These are phyloP conservation scores for Sterna hirundo DNA, from an alignment of 2,113 vertebrate genomes.

Conservation along the genomic window DNA sequence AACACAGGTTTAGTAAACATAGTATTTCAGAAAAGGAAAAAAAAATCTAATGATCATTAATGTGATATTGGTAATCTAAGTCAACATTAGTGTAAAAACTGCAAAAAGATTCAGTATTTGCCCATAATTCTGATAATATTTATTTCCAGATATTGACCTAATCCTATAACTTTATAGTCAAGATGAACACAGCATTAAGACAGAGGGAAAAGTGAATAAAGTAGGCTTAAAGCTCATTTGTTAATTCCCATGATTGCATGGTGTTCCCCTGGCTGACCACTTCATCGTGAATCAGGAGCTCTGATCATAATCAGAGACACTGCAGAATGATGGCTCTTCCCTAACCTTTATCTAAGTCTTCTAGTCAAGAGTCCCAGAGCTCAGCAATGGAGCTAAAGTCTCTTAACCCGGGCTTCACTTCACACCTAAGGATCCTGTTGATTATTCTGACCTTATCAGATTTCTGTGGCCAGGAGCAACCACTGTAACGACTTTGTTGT, in stretches of 20 bases:
- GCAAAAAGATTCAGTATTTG: background rate
- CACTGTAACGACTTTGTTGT: background rate
- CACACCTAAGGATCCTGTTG: background rate
- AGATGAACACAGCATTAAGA: background rate
- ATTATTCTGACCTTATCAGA: background rate
- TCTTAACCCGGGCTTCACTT: background rate
- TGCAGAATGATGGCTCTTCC: background rate
- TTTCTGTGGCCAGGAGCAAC: background rate
- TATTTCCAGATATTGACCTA: background rate
- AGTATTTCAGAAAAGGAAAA: background rate
- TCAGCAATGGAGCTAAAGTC: background rate
- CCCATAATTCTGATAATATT: background rate
- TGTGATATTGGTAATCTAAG: background rate
- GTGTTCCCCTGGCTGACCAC: background rate
- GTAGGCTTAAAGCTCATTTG: background rate
- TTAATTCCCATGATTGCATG: background rate
- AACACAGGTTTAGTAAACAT: background rate
- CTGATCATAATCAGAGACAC: background rate
- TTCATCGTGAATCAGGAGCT: background rate
- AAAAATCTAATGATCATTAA: background rate
- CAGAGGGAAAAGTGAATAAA: background rate
- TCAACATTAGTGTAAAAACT: background rate
- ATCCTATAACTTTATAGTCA: background rate
- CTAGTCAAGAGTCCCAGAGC: background rate
- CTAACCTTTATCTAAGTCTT: background rate